Base-by-base conservation (phyloP, 2,113 vertebrate genomes). In the Centropus unirufus region DNA sequence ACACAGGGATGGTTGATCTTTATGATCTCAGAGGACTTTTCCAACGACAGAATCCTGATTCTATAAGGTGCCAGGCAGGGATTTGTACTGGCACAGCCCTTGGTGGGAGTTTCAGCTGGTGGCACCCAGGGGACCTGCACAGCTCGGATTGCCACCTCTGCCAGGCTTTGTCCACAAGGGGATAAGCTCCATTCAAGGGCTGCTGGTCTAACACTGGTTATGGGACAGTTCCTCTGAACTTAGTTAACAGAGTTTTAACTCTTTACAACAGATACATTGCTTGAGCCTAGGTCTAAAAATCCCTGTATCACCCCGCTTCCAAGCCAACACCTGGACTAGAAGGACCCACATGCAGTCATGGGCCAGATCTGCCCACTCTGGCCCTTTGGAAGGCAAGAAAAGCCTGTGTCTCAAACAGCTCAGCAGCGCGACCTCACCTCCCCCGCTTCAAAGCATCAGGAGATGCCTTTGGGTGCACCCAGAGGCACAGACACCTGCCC, bases 151-250 rank as follows among this genome's bases (percentile, higher is more conserved):
- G 57, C 23, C 3, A 0, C 4, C 68, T 49, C 11, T 36, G 20
- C 47, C 61, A 58, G 87, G 39, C 26, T 67, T 49, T 13, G 14
- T 32, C 55, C 44, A 29, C 49, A 42, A 67, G 18, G 46, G 11
- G 52, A 29, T 14, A 51, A 77, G 63, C 15, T 30, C 10, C 19
- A 40, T 3, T 29, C 1, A 3, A 62, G 27, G 21, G 51, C 26
- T 2, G 2, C 69, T 32, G 23, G 15, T n/a, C 63, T 20, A 34
- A 46, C 3, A 2, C 13, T 21, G 5, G 19, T 42, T n/a, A 22
- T 0, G 0, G 29, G 47, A 12, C 2, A 49, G 36, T 14, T 6
- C 7, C 2, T 0, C 32, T 64, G 11, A 30, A 39, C 27, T 24
- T 5, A 32, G 63, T 15, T 4, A 70, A 9, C 36, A 36, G 36